These are phyloP conservation scores for Salminus brasiliensis DNA, from an alignment of 2,113 vertebrate species.

Conservation along the genomic window DNA sequence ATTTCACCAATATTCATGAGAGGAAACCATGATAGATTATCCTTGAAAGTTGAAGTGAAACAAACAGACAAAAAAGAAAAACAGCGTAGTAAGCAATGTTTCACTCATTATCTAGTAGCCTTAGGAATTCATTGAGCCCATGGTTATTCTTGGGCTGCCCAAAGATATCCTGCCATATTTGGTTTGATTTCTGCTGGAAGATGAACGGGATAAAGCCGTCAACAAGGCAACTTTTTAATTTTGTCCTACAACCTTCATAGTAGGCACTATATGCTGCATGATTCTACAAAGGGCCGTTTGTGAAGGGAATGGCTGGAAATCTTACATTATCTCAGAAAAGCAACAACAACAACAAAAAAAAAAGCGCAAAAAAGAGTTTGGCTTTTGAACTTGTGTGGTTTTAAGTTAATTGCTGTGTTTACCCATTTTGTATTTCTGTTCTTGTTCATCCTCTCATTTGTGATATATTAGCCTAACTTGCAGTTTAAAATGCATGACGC, in stretches of 20 bases:
- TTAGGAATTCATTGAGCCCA: neutral
- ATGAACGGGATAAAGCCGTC: conserved; percentile 2
- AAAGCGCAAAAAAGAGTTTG: neutral
- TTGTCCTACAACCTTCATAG: conserved; percentile 23
- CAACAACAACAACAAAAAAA: neutral
- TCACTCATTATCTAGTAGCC: neutral
- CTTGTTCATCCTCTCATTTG: conserved; percentile 23
- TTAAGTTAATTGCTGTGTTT: conserved; percentile 30
- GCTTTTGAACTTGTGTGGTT: conserved; percentile 24
- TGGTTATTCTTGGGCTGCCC: neutral
- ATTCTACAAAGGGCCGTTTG: neutral
- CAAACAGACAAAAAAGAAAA: neutral
- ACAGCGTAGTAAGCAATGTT: conserved; percentile 4
- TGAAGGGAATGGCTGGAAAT: conserved; percentile 5
- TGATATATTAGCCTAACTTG: conserved; percentile 25
- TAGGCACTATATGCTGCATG: conserved; percentile 16
- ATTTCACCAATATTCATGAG: too few relatives aligned
- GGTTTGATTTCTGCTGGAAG: neutral
- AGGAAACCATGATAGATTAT: too few relatives aligned
- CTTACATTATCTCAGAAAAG: conserved; percentile 24
- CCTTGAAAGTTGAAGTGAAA: neutral
- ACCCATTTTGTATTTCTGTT: conserved; percentile 11
- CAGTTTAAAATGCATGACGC: conserved; percentile 39
- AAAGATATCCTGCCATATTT: conserved; percentile 10
- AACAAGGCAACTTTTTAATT: conserved; percentile 17